Percentiles rank a stretch among this genome's conserved stretches.
Evolutionary conservation across 1,140 invertebrate genomes (phyloP).

Genomic region (Neelides sp.): DNA sequence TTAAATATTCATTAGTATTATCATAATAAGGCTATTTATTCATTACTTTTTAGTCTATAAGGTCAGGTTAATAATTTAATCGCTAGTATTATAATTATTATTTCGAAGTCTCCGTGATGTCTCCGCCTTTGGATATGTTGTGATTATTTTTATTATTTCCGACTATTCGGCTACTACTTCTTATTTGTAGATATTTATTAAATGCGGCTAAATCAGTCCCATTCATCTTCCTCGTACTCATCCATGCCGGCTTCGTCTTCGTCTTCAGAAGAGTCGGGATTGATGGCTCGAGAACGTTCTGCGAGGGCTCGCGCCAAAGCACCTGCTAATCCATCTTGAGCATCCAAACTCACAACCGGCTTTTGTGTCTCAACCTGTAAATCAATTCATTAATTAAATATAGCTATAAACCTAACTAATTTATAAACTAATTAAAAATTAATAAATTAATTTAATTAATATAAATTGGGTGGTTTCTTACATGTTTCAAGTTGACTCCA

Average conservation of each 20-base stretch:
- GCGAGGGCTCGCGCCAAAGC: constrained; percentile 63
- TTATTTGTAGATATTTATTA: neutral
- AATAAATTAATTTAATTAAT: constrained; percentile 5
- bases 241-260: constrained; percentile 46
- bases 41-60: too few relatives aligned
- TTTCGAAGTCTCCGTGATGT: too few relatives aligned
- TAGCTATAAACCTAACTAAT: neutral
- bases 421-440: neutral
- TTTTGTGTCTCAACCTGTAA: neutral
- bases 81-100: too few relatives aligned
- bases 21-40: too few relatives aligned
- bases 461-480: constrained; percentile 33
- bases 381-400: neutral
- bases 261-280: constrained; percentile 44
- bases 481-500: constrained; percentile 60
- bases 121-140: too few relatives aligned
- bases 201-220: constrained; percentile 44
- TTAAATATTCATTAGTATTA: too few relatives aligned
- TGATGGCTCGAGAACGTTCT: constrained; percentile 54
- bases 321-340: constrained; percentile 54
- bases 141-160: too few relatives aligned
- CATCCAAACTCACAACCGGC: constrained; percentile 26
- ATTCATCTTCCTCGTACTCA: constrained; percentile 52
- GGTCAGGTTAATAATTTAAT: too few relatives aligned
- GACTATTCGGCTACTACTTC: too few relatives aligned